Evolutionary conservation across 1,140 invertebrate genomes (phyloP).

Genomic region (Drosophila ficusphila): DNA sequence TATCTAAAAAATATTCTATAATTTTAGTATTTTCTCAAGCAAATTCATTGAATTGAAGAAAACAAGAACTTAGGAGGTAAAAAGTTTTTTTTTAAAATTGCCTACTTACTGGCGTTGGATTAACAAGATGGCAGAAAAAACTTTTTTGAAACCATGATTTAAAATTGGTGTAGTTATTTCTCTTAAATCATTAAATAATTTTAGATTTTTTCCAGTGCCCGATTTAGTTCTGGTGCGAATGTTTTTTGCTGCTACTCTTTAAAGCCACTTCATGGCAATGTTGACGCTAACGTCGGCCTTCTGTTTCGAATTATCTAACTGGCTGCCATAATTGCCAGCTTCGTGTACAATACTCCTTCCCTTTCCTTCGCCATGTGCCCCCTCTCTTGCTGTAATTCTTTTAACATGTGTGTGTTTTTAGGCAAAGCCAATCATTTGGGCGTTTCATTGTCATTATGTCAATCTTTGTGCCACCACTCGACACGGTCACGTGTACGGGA

Average conservation of each 20-base stretch:
- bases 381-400: conserved; percentile 10
- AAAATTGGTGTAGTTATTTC: too few relatives aligned
- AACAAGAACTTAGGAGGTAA: too few relatives aligned
- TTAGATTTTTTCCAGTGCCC: background rate
- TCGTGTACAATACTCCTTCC: conserved; percentile 9
- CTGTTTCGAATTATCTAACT: conserved; percentile 50
- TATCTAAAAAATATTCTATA: too few relatives aligned
- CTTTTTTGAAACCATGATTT: too few relatives aligned
- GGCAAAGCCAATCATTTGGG: conserved; percentile 70
- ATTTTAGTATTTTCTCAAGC: too few relatives aligned
- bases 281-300: conserved; percentile 34
- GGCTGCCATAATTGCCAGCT: conserved; percentile 37
- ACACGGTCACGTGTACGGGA: conserved; percentile 22
- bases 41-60: too few relatives aligned
- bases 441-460: conserved; percentile 67
- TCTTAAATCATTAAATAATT: background rate
- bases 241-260: conserved; percentile 44
- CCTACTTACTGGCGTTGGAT: too few relatives aligned
- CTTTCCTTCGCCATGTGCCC: background rate
- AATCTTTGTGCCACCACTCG: conserved; percentile 48
- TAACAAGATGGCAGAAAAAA: too few relatives aligned
- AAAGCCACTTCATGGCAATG: conserved; percentile 57
- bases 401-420: conserved; percentile 24
- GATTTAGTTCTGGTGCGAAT: background rate
- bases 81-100: background rate